Base-by-base conservation (phyloP, 2,113 vertebrate species). In the Tyrannus savana region DNA sequence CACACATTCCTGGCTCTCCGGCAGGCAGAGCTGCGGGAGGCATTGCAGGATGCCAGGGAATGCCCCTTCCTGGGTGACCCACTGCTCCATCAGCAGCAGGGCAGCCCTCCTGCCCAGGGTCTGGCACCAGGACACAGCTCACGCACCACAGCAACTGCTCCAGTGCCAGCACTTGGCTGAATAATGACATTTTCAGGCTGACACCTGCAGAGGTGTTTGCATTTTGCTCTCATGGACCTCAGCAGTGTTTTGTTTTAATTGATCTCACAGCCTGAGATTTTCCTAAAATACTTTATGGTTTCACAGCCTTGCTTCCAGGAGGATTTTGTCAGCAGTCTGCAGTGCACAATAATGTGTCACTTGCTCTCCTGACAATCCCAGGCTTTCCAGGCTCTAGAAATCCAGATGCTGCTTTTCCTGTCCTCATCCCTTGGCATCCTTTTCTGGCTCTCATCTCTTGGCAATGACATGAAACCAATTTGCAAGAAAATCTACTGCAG, bases 131-230 rank as follows among this genome's bases (percentile, higher is more conserved):
- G 63, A 73, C 82, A 8, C 1, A 8, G 91, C 66, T 85, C 5
- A 0, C 10, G 12, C 13, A 3, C 37, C 4, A 1, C 0, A 1
- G 52, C 1, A 11, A 15, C 67, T 13, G 71, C 52, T 55, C 25
- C 15, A 0, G 24, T 83, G 88, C 93, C 90, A 94, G 22, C 3
- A 0, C 50, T 58, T 55, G 24, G 47, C 67, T 66, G 71, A 85
- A 46, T 66, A 59, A 90, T 12, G 52, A 23, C 30, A 37, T 42
- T 75, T 76, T 46, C 92, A 64, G 55, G 76, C 85, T 86, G 95
- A 78, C 3, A 23, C 83, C 83, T 53, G 68, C 68, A 89, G 83
- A 84, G 72, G 24, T 35, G 63, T 84, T 95, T 94, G 90, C 62
- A 31, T 81, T 89, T 93, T 82, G 47, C 80, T 92, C 73, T 73